These are phyloP conservation scores for Slavum lentiscoides DNA, from an alignment of 2,888 invertebrate genomes.

Conservation along the genomic window DNA sequence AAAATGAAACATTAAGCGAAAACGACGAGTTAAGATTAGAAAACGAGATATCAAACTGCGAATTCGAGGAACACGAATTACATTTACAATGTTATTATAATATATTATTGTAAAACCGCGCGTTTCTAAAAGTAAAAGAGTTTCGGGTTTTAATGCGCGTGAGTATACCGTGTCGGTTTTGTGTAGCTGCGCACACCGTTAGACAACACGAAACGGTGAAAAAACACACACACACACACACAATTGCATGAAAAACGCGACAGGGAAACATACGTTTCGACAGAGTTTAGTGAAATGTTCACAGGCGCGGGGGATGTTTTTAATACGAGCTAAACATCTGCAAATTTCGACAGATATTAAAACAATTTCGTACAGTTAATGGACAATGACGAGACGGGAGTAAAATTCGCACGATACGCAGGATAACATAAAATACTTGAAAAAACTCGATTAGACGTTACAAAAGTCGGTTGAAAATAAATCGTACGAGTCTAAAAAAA, in stretches of 20 bases:
- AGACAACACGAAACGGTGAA: slow-evolving; percentile 17
- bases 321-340: no score
- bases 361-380: no score
- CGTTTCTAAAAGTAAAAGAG: slow-evolving; percentile 18
- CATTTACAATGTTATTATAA: slow-evolving; percentile 6
- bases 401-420: no score
- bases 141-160: slow-evolving; percentile 14
- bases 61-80: slow-evolving; percentile 27
- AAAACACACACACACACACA: no score
- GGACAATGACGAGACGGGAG: no score
- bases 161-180: background rate
- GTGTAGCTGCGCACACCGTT: no score
- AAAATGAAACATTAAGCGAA: slow-evolving; percentile 41
- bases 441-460: no score
- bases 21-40: slow-evolving; percentile 33
- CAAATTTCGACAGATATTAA: no score
- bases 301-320: background rate
- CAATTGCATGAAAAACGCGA: background rate
- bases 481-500: no score
- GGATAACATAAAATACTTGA: no score
- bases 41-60: slow-evolving; percentile 29
- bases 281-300: background rate
- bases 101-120: no score
- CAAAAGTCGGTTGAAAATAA: no score
- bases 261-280: background rate